Evolutionary conservation across 2,113 vertebrate species (phyloP).

Genomic region (Genyomyrus donnyi): DNA sequence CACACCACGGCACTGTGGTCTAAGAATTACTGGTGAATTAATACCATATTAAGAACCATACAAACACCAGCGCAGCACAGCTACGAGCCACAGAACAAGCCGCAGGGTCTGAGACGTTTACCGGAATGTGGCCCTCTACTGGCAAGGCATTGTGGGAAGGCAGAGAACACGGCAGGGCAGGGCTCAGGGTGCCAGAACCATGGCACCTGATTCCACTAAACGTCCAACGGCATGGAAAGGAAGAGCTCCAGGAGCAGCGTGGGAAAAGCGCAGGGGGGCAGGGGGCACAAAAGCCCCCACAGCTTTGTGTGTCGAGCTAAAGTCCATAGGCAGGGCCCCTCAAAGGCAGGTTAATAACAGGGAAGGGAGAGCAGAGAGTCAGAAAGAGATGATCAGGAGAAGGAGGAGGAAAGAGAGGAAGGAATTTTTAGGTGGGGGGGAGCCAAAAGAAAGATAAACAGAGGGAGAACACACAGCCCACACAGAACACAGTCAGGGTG

Average conservation of each 20-base stretch:
- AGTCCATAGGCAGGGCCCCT: neutral
- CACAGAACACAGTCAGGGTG: conserved; percentile 35
- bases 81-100: neutral
- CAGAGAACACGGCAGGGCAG: neutral
- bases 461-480: conserved; percentile 13
- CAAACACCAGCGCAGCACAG: neutral
- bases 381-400: neutral
- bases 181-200: neutral
- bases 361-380: neutral
- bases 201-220: neutral
- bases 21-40: neutral
- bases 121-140: neutral
- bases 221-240: neutral
- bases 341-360: neutral
- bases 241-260: neutral
- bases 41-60: neutral
- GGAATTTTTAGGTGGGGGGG: conserved; percentile 18
- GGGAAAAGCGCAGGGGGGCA: neutral
- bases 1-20: neutral
- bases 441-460: neutral
- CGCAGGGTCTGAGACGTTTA: neutral
- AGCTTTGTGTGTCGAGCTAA: neutral
- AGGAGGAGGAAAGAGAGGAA: neutral
- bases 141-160: neutral
- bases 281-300: neutral